Evolutionary conservation across 2,797 vertebrate species (phyloP).

Genomic region (Tamandua tetradactyla): DNA sequence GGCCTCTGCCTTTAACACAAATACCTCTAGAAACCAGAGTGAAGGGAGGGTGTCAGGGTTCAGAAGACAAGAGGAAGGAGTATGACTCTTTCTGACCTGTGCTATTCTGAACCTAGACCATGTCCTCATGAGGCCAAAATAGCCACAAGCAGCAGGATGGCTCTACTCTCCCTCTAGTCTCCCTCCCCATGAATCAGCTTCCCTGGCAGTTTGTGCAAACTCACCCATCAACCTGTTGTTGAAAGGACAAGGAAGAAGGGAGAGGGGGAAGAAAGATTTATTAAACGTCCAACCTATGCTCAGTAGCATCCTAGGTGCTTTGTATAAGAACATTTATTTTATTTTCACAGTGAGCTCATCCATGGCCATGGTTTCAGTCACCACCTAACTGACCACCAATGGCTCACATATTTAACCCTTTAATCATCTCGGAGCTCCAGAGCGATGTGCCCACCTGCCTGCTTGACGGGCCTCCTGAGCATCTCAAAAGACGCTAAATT

Average conservation of each 20-base stretch:
- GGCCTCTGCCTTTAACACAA: background rate
- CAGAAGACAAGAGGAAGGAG: background rate
- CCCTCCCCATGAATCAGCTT: background rate
- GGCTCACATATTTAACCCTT: background rate
- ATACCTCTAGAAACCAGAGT: slow-evolving; percentile 5
- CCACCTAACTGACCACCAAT: background rate
- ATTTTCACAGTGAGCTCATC: slow-evolving; percentile 46
- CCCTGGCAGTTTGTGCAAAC: background rate
- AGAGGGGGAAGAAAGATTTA: background rate
- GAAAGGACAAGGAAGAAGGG: background rate
- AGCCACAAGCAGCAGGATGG: background rate
- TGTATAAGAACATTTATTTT: background rate
- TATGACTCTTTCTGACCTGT: background rate
- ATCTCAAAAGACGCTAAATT: background rate
- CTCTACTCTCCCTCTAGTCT: background rate
- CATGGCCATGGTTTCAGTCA: background rate
- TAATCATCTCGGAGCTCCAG: background rate
- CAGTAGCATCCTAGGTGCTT: background rate
- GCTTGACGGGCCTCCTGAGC: background rate
- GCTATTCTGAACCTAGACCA: background rate
- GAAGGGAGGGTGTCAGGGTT: background rate
- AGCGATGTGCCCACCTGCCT: background rate
- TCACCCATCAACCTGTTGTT: background rate
- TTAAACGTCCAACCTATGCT: background rate
- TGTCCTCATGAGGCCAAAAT: background rate